These are phyloP conservation scores for Furnarius figulus DNA, from an alignment of 2,113 vertebrate genomes.

Conservation along the genomic window DNA sequence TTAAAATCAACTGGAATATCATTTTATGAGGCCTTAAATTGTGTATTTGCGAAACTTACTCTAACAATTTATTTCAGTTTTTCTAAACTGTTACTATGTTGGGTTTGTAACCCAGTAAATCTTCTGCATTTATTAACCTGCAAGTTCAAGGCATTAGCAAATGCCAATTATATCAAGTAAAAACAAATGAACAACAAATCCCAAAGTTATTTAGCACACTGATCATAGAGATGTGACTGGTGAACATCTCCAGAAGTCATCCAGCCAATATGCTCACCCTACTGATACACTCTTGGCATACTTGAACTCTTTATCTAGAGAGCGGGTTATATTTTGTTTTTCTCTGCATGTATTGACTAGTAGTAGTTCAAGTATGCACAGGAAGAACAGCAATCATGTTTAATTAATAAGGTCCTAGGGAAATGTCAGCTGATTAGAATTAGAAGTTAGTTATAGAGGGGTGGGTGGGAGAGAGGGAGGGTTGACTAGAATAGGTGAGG, in stretches of 20 bases:
- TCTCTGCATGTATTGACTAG: conserved; percentile 38
- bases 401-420: conserved; percentile 44
- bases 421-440: conserved; percentile 47
- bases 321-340: conserved; percentile 10
- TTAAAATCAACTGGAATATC: not conserved
- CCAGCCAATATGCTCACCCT: not conserved
- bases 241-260: not conserved
- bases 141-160: conserved; percentile 4
- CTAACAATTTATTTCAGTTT: conserved; percentile 18
- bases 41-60: not conserved
- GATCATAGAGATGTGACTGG: not conserved
- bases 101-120: not conserved
- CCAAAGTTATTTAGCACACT: not conserved
- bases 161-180: not conserved
- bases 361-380: conserved; percentile 45
- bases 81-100: not conserved
- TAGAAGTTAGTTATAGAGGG: conserved; percentile 48
- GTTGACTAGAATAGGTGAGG: not conserved
- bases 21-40: not conserved
- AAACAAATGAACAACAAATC: not conserved
- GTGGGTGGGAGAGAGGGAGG: conserved; percentile 18
- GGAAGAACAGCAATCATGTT: conserved; percentile 26
- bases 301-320: not conserved
- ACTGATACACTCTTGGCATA: not conserved
- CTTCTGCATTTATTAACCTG: conserved; percentile 20